Base-by-base conservation (phyloP, 2,888 invertebrate genomes). In the Phyllotreta striolata region DNA sequence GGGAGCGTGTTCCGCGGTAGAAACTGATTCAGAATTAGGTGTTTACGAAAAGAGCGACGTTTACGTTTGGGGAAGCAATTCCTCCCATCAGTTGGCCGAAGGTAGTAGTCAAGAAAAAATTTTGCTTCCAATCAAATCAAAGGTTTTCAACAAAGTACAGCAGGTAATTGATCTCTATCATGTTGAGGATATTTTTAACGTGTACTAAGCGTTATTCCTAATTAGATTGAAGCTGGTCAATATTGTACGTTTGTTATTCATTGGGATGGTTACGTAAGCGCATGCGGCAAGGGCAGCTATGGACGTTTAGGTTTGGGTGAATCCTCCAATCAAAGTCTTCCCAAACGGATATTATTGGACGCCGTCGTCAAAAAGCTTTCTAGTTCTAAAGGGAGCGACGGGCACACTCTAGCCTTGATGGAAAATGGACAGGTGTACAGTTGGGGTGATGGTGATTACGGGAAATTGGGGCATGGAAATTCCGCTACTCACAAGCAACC, bases 41-140 rank as follows among this genome's bases (percentile, higher is more conserved):
- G 74, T 65, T 35, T 75, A 63, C 38, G 82, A 84, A 72, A 81
- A 79, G 64, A 81, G 83, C 67, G 85, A 86, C 73, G 86, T 86
- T 9, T 88, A 83, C 76, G 85, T 87, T 13, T 88, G 88, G 87
- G 88, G 88, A 1, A 87, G 87, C 73, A 88, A 88, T 79, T 87
- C 87, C 4, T 87, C 87, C 5, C 86, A 86, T 76, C 88, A 88
- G 73, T 77, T 88, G 41, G 87, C 87, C 6, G 87, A 87, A 73
- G 87, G 86, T 6, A 84, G 79, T 46, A 84, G 79, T 46, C 84
- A 84, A 70, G 88, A 88, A 73, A 87, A 87, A 76, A 84, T 88
- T 39, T 79, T 86, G 24, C 76, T 84, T 40, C 87, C 88, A 0
- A 83, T 85, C 66, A 80, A 84, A 49, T 85, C 87, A 0, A 81